phyloP scores from a whole-genome alignment of 2,888 invertebrate species.

The Oxystoma pomonae region DNA sequence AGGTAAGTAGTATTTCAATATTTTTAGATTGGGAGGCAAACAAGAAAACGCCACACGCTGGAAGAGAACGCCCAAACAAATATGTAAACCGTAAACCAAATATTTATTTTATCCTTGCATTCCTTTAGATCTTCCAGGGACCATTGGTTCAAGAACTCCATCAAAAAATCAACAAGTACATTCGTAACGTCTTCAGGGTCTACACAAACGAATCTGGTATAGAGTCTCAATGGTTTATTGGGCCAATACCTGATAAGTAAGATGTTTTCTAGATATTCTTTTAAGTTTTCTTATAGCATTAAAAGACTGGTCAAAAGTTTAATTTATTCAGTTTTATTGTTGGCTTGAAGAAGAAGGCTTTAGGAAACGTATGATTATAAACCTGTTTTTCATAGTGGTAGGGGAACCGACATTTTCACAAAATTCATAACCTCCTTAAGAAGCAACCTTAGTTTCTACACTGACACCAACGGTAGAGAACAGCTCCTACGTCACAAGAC shows the following conservation, averaged over 20 bases:
- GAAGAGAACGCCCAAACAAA: no score
- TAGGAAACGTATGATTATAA: background rate
- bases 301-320: background rate
- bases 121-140: slow-evolving; percentile 14
- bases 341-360: background rate
- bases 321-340: background rate
- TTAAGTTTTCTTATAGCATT: background rate
- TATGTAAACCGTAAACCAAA: no score
- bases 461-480: slow-evolving; percentile 76
- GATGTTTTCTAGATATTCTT: background rate
- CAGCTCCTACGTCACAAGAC: slow-evolving; percentile 53
- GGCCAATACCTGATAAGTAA: slow-evolving; percentile 16
- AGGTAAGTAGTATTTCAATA: no score
- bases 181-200: slow-evolving; percentile 17
- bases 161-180: slow-evolving; percentile 14
- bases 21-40: no score
- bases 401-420: slow-evolving; percentile 23
- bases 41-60: no score
- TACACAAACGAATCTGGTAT: slow-evolving; percentile 13
- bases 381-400: background rate
- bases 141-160: slow-evolving; percentile 16
- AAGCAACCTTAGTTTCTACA: slow-evolving; percentile 54
- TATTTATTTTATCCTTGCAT: slow-evolving; percentile 10
- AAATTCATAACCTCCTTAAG: slow-evolving; percentile 16
- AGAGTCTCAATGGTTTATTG: slow-evolving; percentile 21